These are phyloP conservation scores for Epistrophe eligans DNA, from an alignment of 2,888 invertebrate species.

Conservation along the genomic window DNA sequence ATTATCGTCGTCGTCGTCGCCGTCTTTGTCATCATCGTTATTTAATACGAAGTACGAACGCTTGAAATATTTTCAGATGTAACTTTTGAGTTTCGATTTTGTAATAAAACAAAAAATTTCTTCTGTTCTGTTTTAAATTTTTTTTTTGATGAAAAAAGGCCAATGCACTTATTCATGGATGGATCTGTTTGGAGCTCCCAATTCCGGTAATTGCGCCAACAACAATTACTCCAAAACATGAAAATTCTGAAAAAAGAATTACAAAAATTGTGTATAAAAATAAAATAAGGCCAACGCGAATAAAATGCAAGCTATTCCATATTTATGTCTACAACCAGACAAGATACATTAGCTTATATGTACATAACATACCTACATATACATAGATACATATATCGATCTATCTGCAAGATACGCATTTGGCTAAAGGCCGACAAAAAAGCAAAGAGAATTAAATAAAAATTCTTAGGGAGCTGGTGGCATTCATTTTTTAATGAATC, in stretches of 20 bases:
- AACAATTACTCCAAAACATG: not conserved
- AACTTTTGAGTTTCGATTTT: not conserved
- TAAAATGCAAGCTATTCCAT: slow-evolving; percentile 14
- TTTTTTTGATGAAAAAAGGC: not conserved
- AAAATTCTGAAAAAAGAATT: not conserved
- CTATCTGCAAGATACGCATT: slow-evolving; percentile 21
- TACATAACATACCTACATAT: too few species aligned
- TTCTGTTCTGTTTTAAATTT: not conserved
- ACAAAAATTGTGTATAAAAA: slow-evolving; percentile 1
- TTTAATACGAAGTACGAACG: not conserved
- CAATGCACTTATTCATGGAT: not conserved
- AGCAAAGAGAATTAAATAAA: slow-evolving; percentile 2
- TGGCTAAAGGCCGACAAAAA: not conserved
- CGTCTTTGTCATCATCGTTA: not conserved
- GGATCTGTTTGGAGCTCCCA: not conserved
- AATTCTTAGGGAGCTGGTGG: not conserved
- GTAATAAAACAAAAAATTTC: not conserved
- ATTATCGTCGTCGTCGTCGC: too few species aligned
- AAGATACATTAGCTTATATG: not conserved
- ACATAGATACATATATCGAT: not conserved
- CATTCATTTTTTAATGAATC: not conserved
- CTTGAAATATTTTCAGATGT: not conserved
- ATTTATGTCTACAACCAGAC: not conserved
- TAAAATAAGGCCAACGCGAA: slow-evolving; percentile 31
- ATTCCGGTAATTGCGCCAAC: not conserved